Base-by-base conservation (phyloP, 35 echinoderm and acorn worm species). In the Ophioderma brevispina region DNA sequence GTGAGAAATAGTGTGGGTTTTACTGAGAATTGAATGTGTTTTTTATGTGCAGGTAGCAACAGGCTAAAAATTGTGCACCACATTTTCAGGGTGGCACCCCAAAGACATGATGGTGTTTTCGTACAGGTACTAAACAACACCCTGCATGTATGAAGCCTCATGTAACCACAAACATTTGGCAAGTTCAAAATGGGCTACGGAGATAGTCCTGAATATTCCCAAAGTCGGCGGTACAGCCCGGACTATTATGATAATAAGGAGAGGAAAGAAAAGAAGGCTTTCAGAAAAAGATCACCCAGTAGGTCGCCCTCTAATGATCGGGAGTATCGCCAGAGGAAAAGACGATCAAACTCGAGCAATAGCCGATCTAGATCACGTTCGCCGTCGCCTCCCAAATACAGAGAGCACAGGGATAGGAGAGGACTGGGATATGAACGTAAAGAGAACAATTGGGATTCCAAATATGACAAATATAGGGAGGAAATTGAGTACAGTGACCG, bases 401-500 rank as follows among this genome's bases (percentile, higher is more conserved):
- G 33, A 36, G 82, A 85, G 33, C 33, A 52, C 4, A 75, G 84
- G 52, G 41, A 52, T 13, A 55, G 28, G 31, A 11, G 34, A 35
- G 81, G 81, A 6, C 38, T 83, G 43, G 43, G 52, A 32, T 52
- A 55, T 19, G 81, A 83, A 83, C n/a, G 52, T 18, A 52, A 52
- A 52, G 42, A 52, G 33, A 86, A 86, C 21, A 63, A 86, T 14
- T 56, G 55, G 42, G 55, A 86, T 36, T 85, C 82, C 0, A 85
- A 85, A 35, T 64, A 37, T 37, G 84, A 78, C 35, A 92, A 92
- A 79, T 92, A 92, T 76, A 78, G 46, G 19, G 90, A 92, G 31
- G 90, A 92, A 32, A 92, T 92, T 32, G 35, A 79, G 38, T n/a
- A n/a, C n/a, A n/a, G n/a, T n/a, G 81, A 84, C 13, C 86, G 86